Base-by-base conservation (phyloP, 1,140 invertebrate genomes). In the Drosophila orena region DNA sequence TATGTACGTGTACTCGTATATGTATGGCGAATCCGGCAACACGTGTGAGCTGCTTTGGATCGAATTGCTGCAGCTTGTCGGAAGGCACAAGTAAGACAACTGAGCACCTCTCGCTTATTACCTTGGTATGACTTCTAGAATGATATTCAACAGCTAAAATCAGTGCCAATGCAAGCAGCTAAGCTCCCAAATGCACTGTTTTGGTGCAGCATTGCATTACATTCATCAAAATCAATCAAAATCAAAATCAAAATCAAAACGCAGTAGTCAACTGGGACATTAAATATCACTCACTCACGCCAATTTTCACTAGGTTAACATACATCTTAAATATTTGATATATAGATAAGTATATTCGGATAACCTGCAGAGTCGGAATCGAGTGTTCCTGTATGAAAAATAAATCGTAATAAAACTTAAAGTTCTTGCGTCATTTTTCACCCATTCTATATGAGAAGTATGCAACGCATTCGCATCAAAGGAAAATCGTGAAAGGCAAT, bases 11-110 rank as follows among this genome's bases (percentile, higher is more conserved):
- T 24, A 24, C 4, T 4, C 4, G 24, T 24, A 24, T 24, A 22
- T 6, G 34, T 22, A 40, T 15, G 24, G 7, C 11, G 22, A 35
- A 35, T 38, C 15, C 42, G 22, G 40, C 53, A 47, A 43, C 27
- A 40, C 38, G 50, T 70, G 64, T 69, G 27, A 20, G 35, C 11
- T 22, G 62, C 62, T 30, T 47, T 30, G n/a, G 65, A 20, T 35
- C 7, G 37, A 37, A 37, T 17, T 44, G 30, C 46, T 27, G 12
- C 2, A 47, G 46, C 22, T 46, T 46, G 20, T 47, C 22, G 2
- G 30, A 7, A 30, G 3, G 30, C 8, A 30, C 8, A 30, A 30
- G 30, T 30, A 30, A 30, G 2, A 8, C 27, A 30, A 30, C 20
- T 44, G 43, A 44, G 43, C 8, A 20, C 20, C 20, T 14, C 17